Conservation (phyloP, 2,888 invertebrate genomes). For the Sphinx pinastri region DNA sequence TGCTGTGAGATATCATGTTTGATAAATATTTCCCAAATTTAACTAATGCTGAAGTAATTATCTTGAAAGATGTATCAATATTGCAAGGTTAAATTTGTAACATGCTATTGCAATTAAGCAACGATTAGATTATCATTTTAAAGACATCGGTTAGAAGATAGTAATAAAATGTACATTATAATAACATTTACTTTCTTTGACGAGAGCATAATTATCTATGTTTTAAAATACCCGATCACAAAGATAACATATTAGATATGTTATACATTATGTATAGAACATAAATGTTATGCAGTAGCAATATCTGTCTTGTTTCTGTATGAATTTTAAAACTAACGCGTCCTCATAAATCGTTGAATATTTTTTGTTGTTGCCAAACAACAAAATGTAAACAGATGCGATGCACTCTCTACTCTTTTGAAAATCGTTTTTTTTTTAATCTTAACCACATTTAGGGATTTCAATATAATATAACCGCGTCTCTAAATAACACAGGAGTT, state of each 20-base stretch:
- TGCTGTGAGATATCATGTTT: too few relatives aligned
- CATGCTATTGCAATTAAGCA: conserved; percentile 9
- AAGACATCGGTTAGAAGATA: too few relatives aligned
- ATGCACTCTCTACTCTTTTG: conserved; percentile 33
- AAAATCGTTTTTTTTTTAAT: background rate
- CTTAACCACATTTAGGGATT: background rate
- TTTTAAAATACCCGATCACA: background rate
- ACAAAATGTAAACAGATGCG: conserved; percentile 51
- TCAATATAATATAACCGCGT: background rate
- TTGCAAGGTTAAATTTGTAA: background rate
- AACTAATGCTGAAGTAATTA: background rate
- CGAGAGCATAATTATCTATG: background rate
- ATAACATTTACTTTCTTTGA: background rate
- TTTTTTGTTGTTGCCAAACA: conserved; percentile 51
- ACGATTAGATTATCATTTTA: conserved; percentile 3
- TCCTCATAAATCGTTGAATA: conserved; percentile 42
- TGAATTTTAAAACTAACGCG: conserved; percentile 31
- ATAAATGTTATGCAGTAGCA: conserved; percentile 1
- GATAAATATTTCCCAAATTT: too few relatives aligned
- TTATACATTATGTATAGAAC: conserved; percentile 1
- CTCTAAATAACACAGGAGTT: too few relatives aligned
- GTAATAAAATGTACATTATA: conserved; percentile 2
- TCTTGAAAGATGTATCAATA: background rate
- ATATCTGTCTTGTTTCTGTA: conserved; percentile 27
- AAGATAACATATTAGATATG: background rate